A percentile compares a stretch with the other conserved stretches of the same genome.
phyloP scores from a whole-genome alignment of 2,797 vertebrate genomes.

The Eulemur mongoz region DNA sequence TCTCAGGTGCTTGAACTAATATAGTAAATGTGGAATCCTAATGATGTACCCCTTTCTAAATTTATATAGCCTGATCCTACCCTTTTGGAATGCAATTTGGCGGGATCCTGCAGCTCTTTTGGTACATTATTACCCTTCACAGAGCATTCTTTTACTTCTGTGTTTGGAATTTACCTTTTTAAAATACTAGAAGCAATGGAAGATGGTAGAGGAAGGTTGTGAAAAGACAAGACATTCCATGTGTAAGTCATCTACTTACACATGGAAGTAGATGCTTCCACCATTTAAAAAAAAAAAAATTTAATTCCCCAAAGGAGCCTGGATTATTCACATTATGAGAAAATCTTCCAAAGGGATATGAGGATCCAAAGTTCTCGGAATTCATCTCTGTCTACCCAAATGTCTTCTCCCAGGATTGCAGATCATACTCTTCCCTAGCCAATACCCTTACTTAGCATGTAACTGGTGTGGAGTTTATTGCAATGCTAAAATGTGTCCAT shows the following conservation, averaged over 20 bases:
- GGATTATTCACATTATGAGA: not conserved
- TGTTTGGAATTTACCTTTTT: not conserved
- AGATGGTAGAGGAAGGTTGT: not conserved
- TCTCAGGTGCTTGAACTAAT: not conserved
- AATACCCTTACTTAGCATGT: not conserved
- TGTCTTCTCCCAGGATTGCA: not conserved
- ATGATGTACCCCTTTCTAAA: rapidly evolving
- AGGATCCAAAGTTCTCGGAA: not conserved
- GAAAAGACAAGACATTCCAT: not conserved
- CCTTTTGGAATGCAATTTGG: not conserved
- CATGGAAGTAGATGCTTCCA: not conserved
- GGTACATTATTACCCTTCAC: not conserved
- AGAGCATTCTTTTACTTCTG: not conserved
- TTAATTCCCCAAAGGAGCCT: not conserved
- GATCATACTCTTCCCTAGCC: not conserved
- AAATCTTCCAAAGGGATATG: not conserved
- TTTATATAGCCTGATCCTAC: not conserved
- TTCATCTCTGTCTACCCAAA: not conserved
- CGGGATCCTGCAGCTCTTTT: not conserved
- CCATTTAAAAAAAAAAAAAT: not conserved
- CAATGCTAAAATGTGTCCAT: not conserved
- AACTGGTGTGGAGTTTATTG: not conserved
- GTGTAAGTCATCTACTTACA: not conserved
- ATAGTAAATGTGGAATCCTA: not conserved
- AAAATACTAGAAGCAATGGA: not conserved